These are phyloP conservation scores for Patiria miniata DNA, from an alignment of 35 echinoderm and acorn worm genomes.

Conservation along the genomic window DNA sequence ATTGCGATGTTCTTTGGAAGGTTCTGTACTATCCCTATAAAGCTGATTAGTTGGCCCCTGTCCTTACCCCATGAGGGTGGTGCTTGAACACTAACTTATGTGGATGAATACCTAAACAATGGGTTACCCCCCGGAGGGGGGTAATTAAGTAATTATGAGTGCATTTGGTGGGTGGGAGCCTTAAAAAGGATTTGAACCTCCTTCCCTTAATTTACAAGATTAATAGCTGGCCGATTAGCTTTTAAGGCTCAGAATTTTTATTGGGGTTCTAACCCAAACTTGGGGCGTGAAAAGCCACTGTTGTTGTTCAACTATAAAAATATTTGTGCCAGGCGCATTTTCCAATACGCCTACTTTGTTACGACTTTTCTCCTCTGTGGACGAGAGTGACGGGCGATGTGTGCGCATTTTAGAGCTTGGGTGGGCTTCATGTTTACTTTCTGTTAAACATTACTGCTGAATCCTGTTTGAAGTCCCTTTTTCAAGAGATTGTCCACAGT, in stretches of 20 bases:
- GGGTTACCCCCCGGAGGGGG: too few relatives aligned
- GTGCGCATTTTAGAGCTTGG: constrained; percentile 78
- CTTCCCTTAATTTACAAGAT: constrained; percentile 69
- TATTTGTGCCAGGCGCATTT: constrained; percentile 63
- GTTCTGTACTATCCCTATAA: too few relatives aligned
- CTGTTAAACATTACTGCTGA: constrained; percentile 68
- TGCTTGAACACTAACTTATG: too few relatives aligned
- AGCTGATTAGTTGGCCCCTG: too few relatives aligned
- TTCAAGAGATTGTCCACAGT: constrained; percentile 30
- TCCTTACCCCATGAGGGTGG: too few relatives aligned
- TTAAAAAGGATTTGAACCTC: constrained; percentile 58
- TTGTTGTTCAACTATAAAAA: constrained; percentile 59
- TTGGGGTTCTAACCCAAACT: constrained; percentile 43
- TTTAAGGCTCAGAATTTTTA: constrained; percentile 36
- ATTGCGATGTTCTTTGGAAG: too few relatives aligned
- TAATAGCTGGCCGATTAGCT: constrained; percentile 23
- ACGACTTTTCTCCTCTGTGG: constrained; percentile 84
- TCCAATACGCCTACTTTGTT: constrained; percentile 90
- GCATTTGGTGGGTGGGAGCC: constrained; percentile 1
- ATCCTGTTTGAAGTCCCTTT: constrained; percentile 63
- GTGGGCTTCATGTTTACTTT: constrained; percentile 29
- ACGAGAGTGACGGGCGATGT: constrained; percentile 95
- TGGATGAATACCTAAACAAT: too few relatives aligned
- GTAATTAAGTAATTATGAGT: too few relatives aligned
- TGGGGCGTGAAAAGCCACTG: constrained; percentile 60